A percentile compares a stretch with the other conserved stretches of the same genome.
These are phyloP conservation scores for Phyllostomus discolor DNA, from an alignment of 2,113 vertebrate genomes.

Conservation along the genomic window DNA sequence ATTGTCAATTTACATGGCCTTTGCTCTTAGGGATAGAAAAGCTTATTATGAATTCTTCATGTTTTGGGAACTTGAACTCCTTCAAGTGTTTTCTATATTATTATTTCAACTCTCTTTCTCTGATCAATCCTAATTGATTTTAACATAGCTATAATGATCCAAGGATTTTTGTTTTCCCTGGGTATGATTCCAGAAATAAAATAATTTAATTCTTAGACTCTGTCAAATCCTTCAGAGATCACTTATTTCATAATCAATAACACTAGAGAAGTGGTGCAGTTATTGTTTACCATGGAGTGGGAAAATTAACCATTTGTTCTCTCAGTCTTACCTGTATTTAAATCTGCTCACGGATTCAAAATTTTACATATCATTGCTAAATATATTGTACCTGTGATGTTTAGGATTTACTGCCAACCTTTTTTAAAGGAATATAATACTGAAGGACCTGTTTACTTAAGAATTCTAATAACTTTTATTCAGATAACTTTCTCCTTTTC, in stretches of 20 bases:
- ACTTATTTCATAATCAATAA: slow-evolving; percentile 67
- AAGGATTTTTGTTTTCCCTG: slow-evolving; percentile 51
- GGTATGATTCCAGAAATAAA: slow-evolving; percentile 62
- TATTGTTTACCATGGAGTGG: background rate
- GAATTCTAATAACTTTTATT: background rate
- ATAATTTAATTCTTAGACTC: slow-evolving; percentile 72
- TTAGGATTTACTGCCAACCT: background rate
- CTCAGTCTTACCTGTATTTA: background rate
- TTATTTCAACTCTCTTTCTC: slow-evolving; percentile 49
- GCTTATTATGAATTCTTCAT: slow-evolving; percentile 44
- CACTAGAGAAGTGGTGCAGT: slow-evolving; percentile 45
- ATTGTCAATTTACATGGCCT: slow-evolving; percentile 27
- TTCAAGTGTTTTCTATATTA: slow-evolving; percentile 52
- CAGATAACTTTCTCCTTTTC: background rate
- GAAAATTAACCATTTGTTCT: background rate
- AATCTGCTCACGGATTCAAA: background rate
- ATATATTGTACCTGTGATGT: background rate
- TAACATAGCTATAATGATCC: slow-evolving; percentile 65
- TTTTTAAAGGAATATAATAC: background rate
- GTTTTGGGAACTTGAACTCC: slow-evolving; percentile 42
- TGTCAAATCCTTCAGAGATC: slow-evolving; percentile 57
- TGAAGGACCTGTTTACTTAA: background rate
- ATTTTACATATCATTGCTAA: background rate
- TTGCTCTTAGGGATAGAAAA: slow-evolving; percentile 43
- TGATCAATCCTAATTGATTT: slow-evolving; percentile 79